Percentiles rank a stretch among this genome's conserved stretches.
phyloP scores from a whole-genome alignment of 2,113 vertebrate genomes.

The Coptodon bakossiorum region DNA sequence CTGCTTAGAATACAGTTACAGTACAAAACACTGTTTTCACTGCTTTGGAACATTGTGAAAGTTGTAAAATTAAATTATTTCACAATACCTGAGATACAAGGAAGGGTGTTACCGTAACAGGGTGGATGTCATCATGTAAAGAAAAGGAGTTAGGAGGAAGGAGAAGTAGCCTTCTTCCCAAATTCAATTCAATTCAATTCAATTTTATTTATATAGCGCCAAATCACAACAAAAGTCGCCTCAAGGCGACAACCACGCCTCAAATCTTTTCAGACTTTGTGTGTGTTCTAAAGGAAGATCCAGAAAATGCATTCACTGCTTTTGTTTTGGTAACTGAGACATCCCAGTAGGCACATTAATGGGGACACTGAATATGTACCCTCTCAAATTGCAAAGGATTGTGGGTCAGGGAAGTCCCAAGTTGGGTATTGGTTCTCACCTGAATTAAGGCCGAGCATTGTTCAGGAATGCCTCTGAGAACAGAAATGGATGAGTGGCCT shows the following conservation, averaged over 20 bases:
- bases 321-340: neutral
- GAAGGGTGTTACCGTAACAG: neutral
- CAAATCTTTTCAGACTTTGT: neutral
- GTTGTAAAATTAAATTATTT: neutral
- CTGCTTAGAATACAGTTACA: neutral
- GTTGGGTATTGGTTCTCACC: neutral
- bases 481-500: neutral
- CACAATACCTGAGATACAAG: neutral
- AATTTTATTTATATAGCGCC: too few relatives aligned
- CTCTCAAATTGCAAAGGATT: neutral
- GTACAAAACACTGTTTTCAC: neutral
- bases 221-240: too few relatives aligned
- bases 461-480: neutral
- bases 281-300: neutral
- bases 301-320: neutral
- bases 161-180: neutral
- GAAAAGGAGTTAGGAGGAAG: neutral
- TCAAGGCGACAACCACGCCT: too few relatives aligned
- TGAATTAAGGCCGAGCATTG: neutral
- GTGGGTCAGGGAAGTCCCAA: conserved; percentile 1
- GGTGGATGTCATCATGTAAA: neutral
- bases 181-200: too few relatives aligned
- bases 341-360: neutral
- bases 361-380: neutral
- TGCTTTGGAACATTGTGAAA: neutral